Conservation (phyloP, 2,888 invertebrate genomes). For the Microctonus hyperodae region DNA sequence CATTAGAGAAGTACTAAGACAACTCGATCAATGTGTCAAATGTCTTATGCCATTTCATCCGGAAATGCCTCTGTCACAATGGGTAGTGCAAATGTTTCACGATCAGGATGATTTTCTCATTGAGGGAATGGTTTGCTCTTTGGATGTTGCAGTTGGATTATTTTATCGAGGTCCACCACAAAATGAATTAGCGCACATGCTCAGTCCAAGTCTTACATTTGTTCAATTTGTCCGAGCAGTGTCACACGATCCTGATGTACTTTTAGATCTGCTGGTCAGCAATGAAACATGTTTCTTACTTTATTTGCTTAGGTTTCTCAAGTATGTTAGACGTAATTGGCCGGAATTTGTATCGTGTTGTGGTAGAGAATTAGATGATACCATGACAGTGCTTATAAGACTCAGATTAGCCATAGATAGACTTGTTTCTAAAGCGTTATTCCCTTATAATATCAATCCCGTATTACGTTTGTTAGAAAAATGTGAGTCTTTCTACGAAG, state of each 20-base stretch:
- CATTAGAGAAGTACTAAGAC: slow-evolving; percentile 82
- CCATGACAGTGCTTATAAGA: slow-evolving; percentile 83
- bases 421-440: slow-evolving; percentile 81
- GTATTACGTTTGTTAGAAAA: slow-evolving; percentile 82
- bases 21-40: slow-evolving; percentile 83
- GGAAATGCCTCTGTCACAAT: slow-evolving; percentile 85
- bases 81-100: slow-evolving; percentile 86
- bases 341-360: slow-evolving; percentile 81
- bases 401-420: slow-evolving; percentile 82
- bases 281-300: slow-evolving; percentile 90
- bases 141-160: slow-evolving; percentile 87
- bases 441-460: slow-evolving; percentile 91
- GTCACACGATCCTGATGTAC: slow-evolving; percentile 79
- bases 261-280: slow-evolving; percentile 85
- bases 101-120: slow-evolving; percentile 92
- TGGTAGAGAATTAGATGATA: slow-evolving; percentile 76
- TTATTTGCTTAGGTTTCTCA: slow-evolving; percentile 83
- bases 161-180: slow-evolving; percentile 82
- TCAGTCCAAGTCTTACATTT: slow-evolving; percentile 87
- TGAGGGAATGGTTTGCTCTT: slow-evolving; percentile 90
- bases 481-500: slow-evolving; percentile 86
- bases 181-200: slow-evolving; percentile 80
- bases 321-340: slow-evolving; percentile 86
- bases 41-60: slow-evolving; percentile 84
- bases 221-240: slow-evolving; percentile 86